Evolutionary conservation across 2,888 invertebrate genomes (phyloP).

Genomic region (Lumbricus terrestris): DNA sequence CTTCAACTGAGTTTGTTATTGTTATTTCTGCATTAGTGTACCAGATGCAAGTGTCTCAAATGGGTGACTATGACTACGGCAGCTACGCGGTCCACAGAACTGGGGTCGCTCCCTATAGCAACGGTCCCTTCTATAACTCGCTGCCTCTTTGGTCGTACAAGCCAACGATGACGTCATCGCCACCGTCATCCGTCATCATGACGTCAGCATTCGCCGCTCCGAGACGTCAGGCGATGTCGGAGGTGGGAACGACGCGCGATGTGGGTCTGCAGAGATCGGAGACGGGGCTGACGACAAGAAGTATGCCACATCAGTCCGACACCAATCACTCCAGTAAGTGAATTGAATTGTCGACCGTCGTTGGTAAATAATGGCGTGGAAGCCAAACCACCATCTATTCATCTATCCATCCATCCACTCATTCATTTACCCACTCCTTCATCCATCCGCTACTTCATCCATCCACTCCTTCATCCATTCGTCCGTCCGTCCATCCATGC

Average conservation of each 20-base stretch:
- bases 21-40: not conserved
- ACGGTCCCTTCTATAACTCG: not conserved
- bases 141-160: not conserved
- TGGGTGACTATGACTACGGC: not conserved
- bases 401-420: too few relatives aligned
- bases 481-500: too few relatives aligned
- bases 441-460: too few relatives aligned
- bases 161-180: slow-evolving; percentile 3
- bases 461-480: too few relatives aligned
- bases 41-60: not conserved
- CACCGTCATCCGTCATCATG: slow-evolving; percentile 18
- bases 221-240: not conserved
- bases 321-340: not conserved
- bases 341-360: too few relatives aligned
- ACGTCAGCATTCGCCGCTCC: not conserved
- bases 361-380: too few relatives aligned
- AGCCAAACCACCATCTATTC: too few relatives aligned
- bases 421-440: too few relatives aligned
- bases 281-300: not conserved
- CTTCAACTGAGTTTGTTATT: not conserved
- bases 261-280: not conserved
- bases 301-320: not conserved
- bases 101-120: not conserved
- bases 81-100: not conserved
- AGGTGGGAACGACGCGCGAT: not conserved